Percentiles rank a stretch among this genome's conserved stretches.
These are phyloP conservation scores for Eidolon dupreanum DNA, from an alignment of 2,797 vertebrate species.

Conservation along the genomic window DNA sequence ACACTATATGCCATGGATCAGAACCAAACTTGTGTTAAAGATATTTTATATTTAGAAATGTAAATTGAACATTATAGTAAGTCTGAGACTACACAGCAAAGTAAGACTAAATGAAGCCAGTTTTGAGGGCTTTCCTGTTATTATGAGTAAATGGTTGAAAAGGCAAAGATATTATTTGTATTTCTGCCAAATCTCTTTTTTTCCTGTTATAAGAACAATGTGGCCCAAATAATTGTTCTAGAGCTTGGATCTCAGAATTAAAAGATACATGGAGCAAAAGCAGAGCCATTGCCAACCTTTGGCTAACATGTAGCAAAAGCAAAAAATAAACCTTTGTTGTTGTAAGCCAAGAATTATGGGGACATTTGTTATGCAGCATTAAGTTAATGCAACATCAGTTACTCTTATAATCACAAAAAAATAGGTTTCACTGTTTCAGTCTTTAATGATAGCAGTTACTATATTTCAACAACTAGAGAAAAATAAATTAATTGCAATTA, in stretches of 20 bases:
- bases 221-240: slow-evolving; percentile 54
- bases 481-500: slow-evolving; percentile 19
- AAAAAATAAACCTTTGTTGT: slow-evolving; percentile 41
- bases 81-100: neutral
- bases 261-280: slow-evolving; percentile 51
- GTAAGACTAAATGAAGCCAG: slow-evolving; percentile 13
- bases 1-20: neutral
- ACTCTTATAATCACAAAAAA: slow-evolving; percentile 50
- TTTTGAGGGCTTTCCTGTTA: neutral
- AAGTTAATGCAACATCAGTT: slow-evolving; percentile 37
- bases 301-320: slow-evolving; percentile 31
- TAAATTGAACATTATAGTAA: slow-evolving; percentile 39
- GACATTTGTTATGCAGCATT: slow-evolving; percentile 44
- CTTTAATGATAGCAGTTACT: slow-evolving; percentile 44
- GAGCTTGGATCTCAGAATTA: slow-evolving; percentile 49
- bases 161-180: slow-evolving; percentile 29
- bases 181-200: slow-evolving; percentile 46
- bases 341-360: slow-evolving; percentile 51
- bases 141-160: neutral
- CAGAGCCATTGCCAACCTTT: neutral
- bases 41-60: slow-evolving; percentile 27
- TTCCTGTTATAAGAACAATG: slow-evolving; percentile 52
- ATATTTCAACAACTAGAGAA: neutral
- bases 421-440: slow-evolving; percentile 4
- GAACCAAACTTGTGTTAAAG: neutral